A percentile compares a stretch with the other conserved stretches of the same genome.
Conservation (phyloP, 2,797 vertebrate genomes). For the Notolabrus celidotus region DNA sequence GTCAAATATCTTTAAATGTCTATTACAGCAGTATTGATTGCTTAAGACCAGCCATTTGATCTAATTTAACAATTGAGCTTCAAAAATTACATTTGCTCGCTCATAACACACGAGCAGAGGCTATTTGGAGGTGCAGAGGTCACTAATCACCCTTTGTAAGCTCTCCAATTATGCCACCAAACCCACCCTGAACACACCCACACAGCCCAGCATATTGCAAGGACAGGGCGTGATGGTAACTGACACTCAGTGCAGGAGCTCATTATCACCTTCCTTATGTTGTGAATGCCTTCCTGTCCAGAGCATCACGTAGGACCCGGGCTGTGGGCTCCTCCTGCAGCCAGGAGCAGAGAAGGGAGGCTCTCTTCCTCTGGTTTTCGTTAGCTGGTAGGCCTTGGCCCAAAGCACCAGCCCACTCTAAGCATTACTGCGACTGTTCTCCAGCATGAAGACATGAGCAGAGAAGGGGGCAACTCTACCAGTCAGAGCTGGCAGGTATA, state of each 20-base stretch:
- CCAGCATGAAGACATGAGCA: conserved; percentile 81
- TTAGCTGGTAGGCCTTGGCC: conserved; percentile 41
- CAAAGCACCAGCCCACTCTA: conserved; percentile 41
- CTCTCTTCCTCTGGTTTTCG: conserved; percentile 33
- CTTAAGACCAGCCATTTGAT: conserved; percentile 45
- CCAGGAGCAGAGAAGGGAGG: conserved; percentile 18
- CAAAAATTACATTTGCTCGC: conserved; percentile 55
- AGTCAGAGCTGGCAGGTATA: conserved; percentile 86
- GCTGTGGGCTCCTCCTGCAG: conserved; percentile 39
- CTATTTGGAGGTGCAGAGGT: conserved; percentile 68
- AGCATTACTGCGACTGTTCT: conserved; percentile 61
- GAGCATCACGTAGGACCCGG: conserved; percentile 39
- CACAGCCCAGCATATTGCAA: conserved; percentile 61
- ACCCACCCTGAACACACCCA: conserved; percentile 51
- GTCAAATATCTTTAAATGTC: conserved; percentile 36
- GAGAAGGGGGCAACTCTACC: conserved; percentile 78
- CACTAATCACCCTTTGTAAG: conserved; percentile 62
- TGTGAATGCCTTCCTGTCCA: conserved; percentile 72
- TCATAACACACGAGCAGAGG: conserved; percentile 44
- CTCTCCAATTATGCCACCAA: conserved; percentile 61
- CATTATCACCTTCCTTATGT: conserved; percentile 79
- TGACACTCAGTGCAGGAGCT: conserved; percentile 71
- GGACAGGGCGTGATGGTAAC: conserved; percentile 53
- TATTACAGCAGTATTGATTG: conserved; percentile 33
- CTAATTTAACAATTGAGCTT: conserved; percentile 53